These are phyloP conservation scores for Ostrea edulis DNA, from an alignment of 1,140 invertebrate species.

Conservation along the genomic window DNA sequence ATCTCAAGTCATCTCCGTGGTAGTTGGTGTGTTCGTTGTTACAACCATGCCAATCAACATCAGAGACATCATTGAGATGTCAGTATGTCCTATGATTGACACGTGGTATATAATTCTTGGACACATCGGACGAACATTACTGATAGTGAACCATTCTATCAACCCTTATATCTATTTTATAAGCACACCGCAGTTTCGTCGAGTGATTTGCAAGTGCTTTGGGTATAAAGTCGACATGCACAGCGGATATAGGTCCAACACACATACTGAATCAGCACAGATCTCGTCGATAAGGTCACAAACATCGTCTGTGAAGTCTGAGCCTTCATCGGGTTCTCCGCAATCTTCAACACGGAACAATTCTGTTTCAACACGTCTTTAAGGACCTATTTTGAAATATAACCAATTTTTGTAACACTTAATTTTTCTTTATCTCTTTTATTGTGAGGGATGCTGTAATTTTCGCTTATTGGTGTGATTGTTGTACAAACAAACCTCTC, in stretches of 20 bases:
- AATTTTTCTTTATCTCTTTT: too few species aligned
- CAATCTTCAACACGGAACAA: not conserved
- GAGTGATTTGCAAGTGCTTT: not conserved
- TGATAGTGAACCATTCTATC: slow-evolving; percentile 41
- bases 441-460: too few species aligned
- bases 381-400: too few species aligned
- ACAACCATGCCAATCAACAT: slow-evolving; percentile 43
- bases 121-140: slow-evolving; percentile 17
- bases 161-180: slow-evolving; percentile 51
- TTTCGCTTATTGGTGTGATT: too few species aligned
- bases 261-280: not conserved
- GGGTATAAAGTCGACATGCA: not conserved
- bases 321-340: not conserved
- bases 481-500: too few species aligned
- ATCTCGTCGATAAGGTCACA: not conserved
- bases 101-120: slow-evolving; percentile 33
- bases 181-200: slow-evolving; percentile 23
- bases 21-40: slow-evolving; percentile 35
- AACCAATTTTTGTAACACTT: too few species aligned
- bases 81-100: slow-evolving; percentile 11
- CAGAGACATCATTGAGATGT: slow-evolving; percentile 35
- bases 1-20: slow-evolving; percentile 37
- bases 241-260: not conserved
- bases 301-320: not conserved
- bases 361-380: too few species aligned